These are phyloP conservation scores for Sebastes itinus DNA, from an alignment of 2,797 vertebrate genomes.

Conservation along the genomic window DNA sequence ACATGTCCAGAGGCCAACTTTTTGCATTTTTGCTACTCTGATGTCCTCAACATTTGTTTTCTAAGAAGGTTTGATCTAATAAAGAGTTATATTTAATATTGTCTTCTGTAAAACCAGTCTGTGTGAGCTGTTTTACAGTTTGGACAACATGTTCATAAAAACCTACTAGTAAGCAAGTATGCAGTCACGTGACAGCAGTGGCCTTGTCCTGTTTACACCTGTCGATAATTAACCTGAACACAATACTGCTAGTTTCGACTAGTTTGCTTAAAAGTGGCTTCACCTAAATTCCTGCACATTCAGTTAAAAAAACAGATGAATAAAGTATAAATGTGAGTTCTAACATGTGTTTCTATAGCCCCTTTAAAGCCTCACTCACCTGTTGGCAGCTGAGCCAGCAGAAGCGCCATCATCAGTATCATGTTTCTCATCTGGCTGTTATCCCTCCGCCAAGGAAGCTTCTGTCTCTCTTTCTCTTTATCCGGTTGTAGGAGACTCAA, in stretches of 20 bases:
- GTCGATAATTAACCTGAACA: conserved; percentile 76
- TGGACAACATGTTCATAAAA: neutral
- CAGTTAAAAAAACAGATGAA: accelerated
- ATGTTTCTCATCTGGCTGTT: conserved; percentile 59
- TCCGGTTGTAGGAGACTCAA: neutral
- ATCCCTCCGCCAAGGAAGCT: conserved; percentile 47
- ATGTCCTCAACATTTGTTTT: neutral
- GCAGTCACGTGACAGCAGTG: conserved; percentile 66
- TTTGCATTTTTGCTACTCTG: neutral
- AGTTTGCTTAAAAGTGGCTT: conserved; percentile 7
- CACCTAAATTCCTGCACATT: neutral
- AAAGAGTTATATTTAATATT: neutral
- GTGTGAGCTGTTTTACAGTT: neutral
- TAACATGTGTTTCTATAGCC: accelerated
- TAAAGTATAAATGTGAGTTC: accelerated
- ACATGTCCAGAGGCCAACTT: too few species aligned
- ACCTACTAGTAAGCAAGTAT: neutral
- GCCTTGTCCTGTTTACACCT: conserved; percentile 66
- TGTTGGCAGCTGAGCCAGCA: conserved; percentile 70
- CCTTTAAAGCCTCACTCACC: conserved; percentile 72
- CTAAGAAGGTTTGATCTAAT: neutral
- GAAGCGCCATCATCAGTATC: conserved; percentile 62
- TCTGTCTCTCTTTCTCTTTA: neutral
- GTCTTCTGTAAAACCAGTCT: neutral
- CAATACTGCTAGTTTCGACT: conserved; percentile 2